phyloP scores from a whole-genome alignment of 53 echinoderm and acorn worm species.

The Astropecten irregularis region DNA sequence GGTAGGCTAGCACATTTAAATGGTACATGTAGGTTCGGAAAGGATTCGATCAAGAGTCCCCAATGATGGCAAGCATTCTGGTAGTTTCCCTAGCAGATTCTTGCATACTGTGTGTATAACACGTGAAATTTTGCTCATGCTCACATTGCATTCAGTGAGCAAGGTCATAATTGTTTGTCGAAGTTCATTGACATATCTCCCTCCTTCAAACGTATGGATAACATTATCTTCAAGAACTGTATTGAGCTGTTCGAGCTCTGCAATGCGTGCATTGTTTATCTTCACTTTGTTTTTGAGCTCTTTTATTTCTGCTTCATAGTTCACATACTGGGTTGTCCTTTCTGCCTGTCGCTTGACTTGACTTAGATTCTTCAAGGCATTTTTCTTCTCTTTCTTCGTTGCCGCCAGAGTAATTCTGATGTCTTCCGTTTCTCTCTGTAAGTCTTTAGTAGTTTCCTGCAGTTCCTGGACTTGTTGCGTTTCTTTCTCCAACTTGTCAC shows the following conservation, averaged over 20 bases:
- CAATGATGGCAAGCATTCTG: slow-evolving; percentile 33
- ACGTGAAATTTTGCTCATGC: slow-evolving; percentile 21
- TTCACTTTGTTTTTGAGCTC: neutral
- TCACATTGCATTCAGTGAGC: slow-evolving; percentile 58
- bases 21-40: too few relatives aligned
- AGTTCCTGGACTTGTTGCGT: neutral
- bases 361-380: neutral
- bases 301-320: neutral
- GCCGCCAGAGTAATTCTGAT: neutral
- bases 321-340: too few relatives aligned
- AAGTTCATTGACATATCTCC: slow-evolving; percentile 50
- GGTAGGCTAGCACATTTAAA: too few relatives aligned
- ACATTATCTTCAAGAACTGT: slow-evolving; percentile 32
- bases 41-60: too few relatives aligned
- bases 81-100: slow-evolving; percentile 48
- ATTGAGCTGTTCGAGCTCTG: slow-evolving; percentile 10
- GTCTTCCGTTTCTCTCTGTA: neutral
- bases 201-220: slow-evolving; percentile 53
- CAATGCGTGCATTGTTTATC: neutral
- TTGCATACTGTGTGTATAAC: slow-evolving; percentile 59
- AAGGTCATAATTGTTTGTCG: slow-evolving; percentile 59
- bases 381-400: neutral
- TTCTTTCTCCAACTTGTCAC: neutral
- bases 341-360: too few relatives aligned
- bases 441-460: neutral